These are phyloP conservation scores for Celastrina argiolus DNA, from an alignment of 2,888 invertebrate species.

Conservation along the genomic window DNA sequence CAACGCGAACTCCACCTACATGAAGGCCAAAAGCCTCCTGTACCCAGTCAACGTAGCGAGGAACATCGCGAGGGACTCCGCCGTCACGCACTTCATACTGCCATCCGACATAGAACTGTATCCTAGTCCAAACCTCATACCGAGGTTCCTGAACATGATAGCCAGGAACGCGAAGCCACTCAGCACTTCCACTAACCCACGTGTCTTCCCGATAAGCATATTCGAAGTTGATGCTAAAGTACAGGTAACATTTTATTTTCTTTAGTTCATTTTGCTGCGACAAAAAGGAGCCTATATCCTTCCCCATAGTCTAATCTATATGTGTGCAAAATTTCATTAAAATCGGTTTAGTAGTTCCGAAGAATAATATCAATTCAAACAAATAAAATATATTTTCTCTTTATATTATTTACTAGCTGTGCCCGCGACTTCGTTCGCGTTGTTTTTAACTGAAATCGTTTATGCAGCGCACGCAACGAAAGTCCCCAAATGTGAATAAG, in stretches of 20 bases:
- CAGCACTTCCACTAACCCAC: conserved; percentile 67
- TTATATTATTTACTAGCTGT: too few species aligned
- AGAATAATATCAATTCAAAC: too few species aligned
- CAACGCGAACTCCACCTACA: conserved; percentile 83
- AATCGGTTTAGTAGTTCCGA: too few species aligned
- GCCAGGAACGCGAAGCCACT: conserved; percentile 84
- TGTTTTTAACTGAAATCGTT: too few species aligned
- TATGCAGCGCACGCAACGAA: too few species aligned
- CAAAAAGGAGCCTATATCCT: too few species aligned
- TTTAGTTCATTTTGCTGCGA: too few species aligned
- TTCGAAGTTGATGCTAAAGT: conserved; percentile 87
- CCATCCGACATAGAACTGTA: conserved; percentile 95
- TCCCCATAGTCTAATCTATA: too few species aligned
- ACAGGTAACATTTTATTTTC: conserved; percentile 47
- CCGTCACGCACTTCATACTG: conserved; percentile 88
- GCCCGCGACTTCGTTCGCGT: too few species aligned
- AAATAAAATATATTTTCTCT: too few species aligned
- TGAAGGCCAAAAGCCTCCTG: conserved; percentile 86
- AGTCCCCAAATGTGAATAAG: too few species aligned
- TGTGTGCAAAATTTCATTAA: too few species aligned
- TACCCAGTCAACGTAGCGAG: conserved; percentile 95
- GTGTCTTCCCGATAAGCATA: conserved; percentile 92
- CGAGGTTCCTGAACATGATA: conserved; percentile 91
- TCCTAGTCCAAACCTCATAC: conserved; percentile 89
- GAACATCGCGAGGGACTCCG: conserved; percentile 91